A percentile compares a stretch with the other conserved stretches of the same genome.
phyloP scores from a whole-genome alignment of 2,888 invertebrate species.

The Leptinotarsa peninsularis region DNA sequence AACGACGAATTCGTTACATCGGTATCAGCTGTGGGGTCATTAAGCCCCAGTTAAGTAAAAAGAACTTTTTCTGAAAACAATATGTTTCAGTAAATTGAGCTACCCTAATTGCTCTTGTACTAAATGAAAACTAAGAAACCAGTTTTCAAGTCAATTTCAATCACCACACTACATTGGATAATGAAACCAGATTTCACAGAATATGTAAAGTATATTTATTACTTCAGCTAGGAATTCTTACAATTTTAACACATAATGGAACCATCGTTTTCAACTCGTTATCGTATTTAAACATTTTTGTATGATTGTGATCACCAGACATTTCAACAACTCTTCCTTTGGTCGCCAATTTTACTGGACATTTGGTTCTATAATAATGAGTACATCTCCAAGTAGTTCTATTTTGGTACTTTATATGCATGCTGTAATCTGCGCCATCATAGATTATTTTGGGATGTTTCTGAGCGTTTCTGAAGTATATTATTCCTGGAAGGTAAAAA shows the following conservation, averaged over 20 bases:
- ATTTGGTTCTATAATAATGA: constrained; percentile 48
- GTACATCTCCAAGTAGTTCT: constrained; percentile 53
- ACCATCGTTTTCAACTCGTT: constrained; percentile 18
- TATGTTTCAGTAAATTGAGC: too few species aligned
- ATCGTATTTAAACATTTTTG: constrained; percentile 18
- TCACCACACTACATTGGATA: too few species aligned
- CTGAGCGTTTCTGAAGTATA: constrained; percentile 50
- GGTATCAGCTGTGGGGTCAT: too few species aligned
- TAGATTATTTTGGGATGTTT: constrained; percentile 54
- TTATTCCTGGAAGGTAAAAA: constrained; percentile 44
- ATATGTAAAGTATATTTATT: too few species aligned
- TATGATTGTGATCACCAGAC: constrained; percentile 50
- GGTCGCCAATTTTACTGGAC: constrained; percentile 47
- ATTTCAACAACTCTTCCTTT: constrained; percentile 42
- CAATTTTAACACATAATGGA: constrained; percentile 28
- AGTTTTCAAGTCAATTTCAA: too few species aligned
- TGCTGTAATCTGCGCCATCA: constrained; percentile 48
- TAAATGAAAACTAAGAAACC: too few species aligned
- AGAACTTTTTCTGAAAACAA: too few species aligned
- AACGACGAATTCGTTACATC: too few species aligned
- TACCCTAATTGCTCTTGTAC: too few species aligned
- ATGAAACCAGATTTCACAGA: too few species aligned
- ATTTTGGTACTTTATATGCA: constrained; percentile 45
- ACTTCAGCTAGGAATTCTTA: neutral
- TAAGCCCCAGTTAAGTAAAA: too few species aligned